Percentiles rank a stretch among this genome's conserved stretches.
phyloP scores from a whole-genome alignment of 1,140 invertebrate genomes.

The Solenopsis invicta region DNA sequence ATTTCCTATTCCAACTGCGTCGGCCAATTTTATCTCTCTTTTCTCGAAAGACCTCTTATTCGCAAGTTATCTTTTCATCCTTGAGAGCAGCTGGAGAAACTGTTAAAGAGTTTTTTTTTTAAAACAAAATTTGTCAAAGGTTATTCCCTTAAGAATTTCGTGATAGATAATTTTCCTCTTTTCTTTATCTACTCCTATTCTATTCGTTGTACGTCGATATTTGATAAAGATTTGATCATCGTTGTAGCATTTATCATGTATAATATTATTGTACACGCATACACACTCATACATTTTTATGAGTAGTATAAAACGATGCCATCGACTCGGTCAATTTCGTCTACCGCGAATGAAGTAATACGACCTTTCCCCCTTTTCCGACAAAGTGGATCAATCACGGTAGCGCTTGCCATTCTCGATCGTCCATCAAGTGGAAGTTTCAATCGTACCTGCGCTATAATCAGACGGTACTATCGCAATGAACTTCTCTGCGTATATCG shows the following conservation, averaged over 20 bases:
- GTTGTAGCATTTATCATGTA: background rate
- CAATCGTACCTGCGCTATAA: constrained; percentile 36
- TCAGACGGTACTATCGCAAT: constrained; percentile 42
- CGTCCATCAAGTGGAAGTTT: constrained; percentile 33
- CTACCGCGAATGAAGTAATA: constrained; percentile 23
- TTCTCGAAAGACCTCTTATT: constrained; percentile 5
- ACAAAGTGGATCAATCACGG: constrained; percentile 36
- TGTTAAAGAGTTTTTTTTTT: constrained; percentile 15
- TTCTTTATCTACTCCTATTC: background rate
- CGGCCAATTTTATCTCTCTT: constrained; percentile 18
- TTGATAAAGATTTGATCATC: background rate
- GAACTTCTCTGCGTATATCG: constrained; percentile 11
- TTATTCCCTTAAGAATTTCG: background rate
- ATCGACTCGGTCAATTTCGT: constrained; percentile 9
- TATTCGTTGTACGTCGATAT: background rate
- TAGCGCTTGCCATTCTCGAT: background rate
- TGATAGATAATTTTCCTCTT: background rate
- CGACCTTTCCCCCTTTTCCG: background rate
- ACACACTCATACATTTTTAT: background rate
- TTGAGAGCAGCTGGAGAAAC: background rate
- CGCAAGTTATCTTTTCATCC: constrained; percentile 3
- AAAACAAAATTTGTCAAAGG: background rate
- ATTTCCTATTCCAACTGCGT: background rate
- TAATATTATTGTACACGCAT: background rate
- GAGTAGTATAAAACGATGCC: background rate